These are phyloP conservation scores for Perithous albicinctus DNA, from an alignment of 2,888 invertebrate genomes.

Conservation along the genomic window DNA sequence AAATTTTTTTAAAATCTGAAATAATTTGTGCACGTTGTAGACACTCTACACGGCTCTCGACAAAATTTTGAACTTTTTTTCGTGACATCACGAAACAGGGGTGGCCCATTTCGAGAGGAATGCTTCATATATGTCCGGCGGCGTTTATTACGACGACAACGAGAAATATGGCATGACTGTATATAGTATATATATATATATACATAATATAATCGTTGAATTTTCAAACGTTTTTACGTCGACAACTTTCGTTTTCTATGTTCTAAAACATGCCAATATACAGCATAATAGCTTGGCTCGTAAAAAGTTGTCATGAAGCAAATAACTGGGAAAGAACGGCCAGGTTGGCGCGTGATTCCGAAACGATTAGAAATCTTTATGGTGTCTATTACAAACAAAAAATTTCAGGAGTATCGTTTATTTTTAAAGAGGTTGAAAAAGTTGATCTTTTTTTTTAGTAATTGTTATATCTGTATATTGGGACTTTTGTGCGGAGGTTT, in stretches of 20 bases:
- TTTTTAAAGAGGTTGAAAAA: too few species aligned
- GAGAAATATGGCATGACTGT: slow-evolving; percentile 6
- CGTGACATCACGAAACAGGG: too few species aligned
- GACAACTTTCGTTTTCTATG: slow-evolving; percentile 50
- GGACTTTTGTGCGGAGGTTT: too few species aligned
- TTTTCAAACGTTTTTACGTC: slow-evolving; percentile 15
- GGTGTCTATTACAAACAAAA: not conserved
- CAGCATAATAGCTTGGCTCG: slow-evolving; percentile 11
- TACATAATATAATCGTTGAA: not conserved
- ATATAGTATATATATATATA: not conserved
- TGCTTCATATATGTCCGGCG: slow-evolving; percentile 36
- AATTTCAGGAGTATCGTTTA: not conserved
- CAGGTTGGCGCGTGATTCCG: not conserved
- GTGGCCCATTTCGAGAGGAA: too few species aligned
- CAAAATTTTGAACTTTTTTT: too few species aligned
- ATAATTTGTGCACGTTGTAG: too few species aligned
- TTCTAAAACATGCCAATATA: slow-evolving; percentile 29
- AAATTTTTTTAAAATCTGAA: too few species aligned
- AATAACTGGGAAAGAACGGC: not conserved
- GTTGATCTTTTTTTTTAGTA: too few species aligned
- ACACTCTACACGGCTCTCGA: too few species aligned
- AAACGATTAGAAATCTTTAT: not conserved
- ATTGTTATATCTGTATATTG: too few species aligned
- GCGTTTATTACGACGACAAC: slow-evolving; percentile 52
- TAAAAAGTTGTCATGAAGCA: not conserved